phyloP scores from a whole-genome alignment of 2,888 invertebrate species.

The Agonopterix alstromeriana region DNA sequence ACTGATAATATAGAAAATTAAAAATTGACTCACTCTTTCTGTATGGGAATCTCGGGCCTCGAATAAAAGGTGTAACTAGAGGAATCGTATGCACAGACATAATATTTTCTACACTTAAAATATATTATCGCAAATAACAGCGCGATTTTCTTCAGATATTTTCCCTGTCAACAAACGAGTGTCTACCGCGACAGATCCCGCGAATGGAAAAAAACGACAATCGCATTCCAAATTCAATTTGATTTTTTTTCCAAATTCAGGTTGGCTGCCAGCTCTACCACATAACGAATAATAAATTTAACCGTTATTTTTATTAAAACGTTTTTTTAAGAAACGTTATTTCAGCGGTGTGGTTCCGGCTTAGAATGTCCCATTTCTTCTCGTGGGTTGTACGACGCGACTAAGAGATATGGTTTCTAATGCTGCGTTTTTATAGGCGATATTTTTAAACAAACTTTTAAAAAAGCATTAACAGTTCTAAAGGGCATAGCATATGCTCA shows the following conservation, averaged over 20 bases:
- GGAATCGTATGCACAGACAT: conserved; percentile 73
- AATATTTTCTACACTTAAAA: conserved; percentile 30
- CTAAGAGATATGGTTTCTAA: no score
- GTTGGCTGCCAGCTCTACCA: conserved; percentile 1
- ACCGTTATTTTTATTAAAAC: no score
- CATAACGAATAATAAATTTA: no score
- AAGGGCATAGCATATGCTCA: no score
- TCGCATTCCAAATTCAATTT: conserved; percentile 47
- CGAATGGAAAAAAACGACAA: conserved; percentile 58
- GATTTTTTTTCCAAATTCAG: conserved; percentile 3
- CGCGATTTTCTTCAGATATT: conserved; percentile 20
- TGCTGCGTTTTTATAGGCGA: no score
- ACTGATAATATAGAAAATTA: no score
- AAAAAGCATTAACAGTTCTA: no score
- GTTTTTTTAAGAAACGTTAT: no score
- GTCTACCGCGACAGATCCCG: conserved; percentile 31
- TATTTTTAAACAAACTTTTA: no score
- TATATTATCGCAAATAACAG: conserved; percentile 19
- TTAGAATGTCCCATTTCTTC: no score
- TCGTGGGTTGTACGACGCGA: no score
- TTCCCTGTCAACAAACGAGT: conserved; percentile 33
- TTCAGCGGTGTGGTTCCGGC: no score
- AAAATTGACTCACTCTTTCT: conserved; percentile 62
- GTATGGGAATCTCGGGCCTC: conserved; percentile 70
- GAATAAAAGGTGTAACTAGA: conserved; percentile 65